phyloP scores from a whole-genome alignment of 2,113 vertebrate genomes.

The Lates calcarifer region DNA sequence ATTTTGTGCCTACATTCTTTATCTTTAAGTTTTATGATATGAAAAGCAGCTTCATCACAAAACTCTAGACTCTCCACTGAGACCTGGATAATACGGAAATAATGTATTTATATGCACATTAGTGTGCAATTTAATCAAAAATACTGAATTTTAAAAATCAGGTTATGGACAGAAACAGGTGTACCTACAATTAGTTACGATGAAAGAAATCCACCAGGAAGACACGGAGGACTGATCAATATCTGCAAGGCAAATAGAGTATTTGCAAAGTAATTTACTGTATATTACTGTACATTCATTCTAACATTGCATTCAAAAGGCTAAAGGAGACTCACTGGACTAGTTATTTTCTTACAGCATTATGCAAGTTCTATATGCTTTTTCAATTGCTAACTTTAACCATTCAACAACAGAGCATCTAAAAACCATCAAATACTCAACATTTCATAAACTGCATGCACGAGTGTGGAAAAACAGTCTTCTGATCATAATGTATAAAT shows the following conservation, averaged over 20 bases:
- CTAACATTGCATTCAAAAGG: slow-evolving; percentile 12
- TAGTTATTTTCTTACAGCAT: slow-evolving; percentile 13
- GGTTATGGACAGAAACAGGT: background rate
- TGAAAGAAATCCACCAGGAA: slow-evolving; percentile 16
- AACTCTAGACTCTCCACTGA: slow-evolving; percentile 1
- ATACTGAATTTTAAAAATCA: background rate
- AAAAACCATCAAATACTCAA: slow-evolving; percentile 14
- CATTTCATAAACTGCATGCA: slow-evolving; percentile 6
- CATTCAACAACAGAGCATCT: slow-evolving; percentile 8
- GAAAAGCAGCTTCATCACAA: slow-evolving; percentile 12
- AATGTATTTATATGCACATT: slow-evolving; percentile 3
- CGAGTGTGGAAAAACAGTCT: background rate
- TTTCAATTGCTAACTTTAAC: background rate
- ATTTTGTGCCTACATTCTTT: slow-evolving; percentile 18
- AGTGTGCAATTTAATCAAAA: background rate
- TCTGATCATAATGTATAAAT: background rate
- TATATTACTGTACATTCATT: background rate
- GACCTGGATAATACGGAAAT: slow-evolving; percentile 9
- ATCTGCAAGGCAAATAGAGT: background rate
- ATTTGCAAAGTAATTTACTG: background rate
- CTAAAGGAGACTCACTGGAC: background rate
- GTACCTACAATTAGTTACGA: background rate
- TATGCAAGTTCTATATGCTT: slow-evolving; percentile 11
- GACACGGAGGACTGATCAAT: background rate
- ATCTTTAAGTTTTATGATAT: slow-evolving; percentile 15